Conservation (phyloP, 1,140 invertebrate species). For the Hetaerina americana region DNA sequence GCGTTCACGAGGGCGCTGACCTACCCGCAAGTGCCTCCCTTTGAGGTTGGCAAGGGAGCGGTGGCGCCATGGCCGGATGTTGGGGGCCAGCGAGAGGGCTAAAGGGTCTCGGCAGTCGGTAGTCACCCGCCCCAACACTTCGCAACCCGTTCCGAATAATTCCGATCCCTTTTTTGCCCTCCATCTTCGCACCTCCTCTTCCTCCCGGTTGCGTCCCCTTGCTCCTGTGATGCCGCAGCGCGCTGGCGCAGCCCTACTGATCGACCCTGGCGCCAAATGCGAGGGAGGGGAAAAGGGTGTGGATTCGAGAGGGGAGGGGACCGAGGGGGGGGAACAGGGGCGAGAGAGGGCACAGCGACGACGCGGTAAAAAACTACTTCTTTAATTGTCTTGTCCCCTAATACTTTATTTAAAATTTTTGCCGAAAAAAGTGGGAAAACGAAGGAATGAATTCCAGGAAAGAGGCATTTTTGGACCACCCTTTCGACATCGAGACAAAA, state of each 20-base stretch:
- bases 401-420: slow-evolving; percentile 31
- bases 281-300: too few species aligned
- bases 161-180: too few species aligned
- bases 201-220: too few species aligned
- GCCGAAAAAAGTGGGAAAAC: slow-evolving; percentile 28
- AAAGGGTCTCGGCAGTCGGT: too few species aligned
- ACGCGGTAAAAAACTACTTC: not conserved
- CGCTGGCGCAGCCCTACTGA: not conserved
- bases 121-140: too few species aligned
- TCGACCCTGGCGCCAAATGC: not conserved
- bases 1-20: too few species aligned
- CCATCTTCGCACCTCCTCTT: not conserved
- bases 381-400: slow-evolving; percentile 21
- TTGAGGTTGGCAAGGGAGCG: too few species aligned
- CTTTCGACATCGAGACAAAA: not conserved
- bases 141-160: too few species aligned
- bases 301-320: not conserved
- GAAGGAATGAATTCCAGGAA: slow-evolving; percentile 22
- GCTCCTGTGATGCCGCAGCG: not conserved
- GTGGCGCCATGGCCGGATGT: too few species aligned
- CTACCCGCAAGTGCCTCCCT: too few species aligned
- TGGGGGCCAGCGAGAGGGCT: too few species aligned
- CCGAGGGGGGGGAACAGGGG: not conserved
- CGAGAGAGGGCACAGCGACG: not conserved
- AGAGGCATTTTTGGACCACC: slow-evolving; percentile 5